A percentile compares a stretch with the other conserved stretches of the same genome.
phyloP scores from a whole-genome alignment of 2,797 vertebrate species.

The Sebastes steindachneri region DNA sequence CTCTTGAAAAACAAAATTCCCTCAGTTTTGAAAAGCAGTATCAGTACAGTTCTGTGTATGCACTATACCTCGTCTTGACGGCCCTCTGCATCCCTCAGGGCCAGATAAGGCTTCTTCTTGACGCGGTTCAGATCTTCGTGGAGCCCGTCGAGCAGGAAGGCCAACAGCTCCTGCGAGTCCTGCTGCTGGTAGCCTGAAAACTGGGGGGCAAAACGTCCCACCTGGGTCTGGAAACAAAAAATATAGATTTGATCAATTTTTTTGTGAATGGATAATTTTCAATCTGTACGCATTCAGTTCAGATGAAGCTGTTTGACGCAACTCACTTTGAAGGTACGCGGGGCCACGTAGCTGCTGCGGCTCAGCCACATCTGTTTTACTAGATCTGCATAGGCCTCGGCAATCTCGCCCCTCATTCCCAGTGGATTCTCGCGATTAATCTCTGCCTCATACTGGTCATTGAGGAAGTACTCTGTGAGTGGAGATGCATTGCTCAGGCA shows the following conservation, averaged over 20 bases:
- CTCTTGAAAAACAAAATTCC: not conserved
- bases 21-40: not conserved
- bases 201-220: constrained; percentile 96
- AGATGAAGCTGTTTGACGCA: not conserved
- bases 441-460: constrained; percentile 93
- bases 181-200: constrained; percentile 99
- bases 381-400: constrained; percentile 95
- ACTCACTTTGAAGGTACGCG: constrained; percentile 94
- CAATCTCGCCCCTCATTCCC: constrained; percentile 97
- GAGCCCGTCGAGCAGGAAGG: constrained; percentile 94
- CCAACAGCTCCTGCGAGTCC: constrained; percentile 96
- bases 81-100: constrained; percentile 92
- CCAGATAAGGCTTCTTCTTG: constrained; percentile 97
- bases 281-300: not conserved
- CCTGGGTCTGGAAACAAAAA: constrained; percentile 88
- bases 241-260: not conserved
- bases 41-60: not conserved
- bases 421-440: constrained; percentile 96
- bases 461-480: constrained; percentile 94
- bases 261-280: not conserved
- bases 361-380: constrained; percentile 98
- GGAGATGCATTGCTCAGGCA: constrained; percentile 95
- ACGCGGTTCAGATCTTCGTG: constrained; percentile 97
- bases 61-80: constrained; percentile 89
- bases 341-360: constrained; percentile 91